A percentile compares a stretch with the other conserved stretches of the same genome.
Conservation (phyloP, 2,113 vertebrate species). For the Merops nubicus region DNA sequence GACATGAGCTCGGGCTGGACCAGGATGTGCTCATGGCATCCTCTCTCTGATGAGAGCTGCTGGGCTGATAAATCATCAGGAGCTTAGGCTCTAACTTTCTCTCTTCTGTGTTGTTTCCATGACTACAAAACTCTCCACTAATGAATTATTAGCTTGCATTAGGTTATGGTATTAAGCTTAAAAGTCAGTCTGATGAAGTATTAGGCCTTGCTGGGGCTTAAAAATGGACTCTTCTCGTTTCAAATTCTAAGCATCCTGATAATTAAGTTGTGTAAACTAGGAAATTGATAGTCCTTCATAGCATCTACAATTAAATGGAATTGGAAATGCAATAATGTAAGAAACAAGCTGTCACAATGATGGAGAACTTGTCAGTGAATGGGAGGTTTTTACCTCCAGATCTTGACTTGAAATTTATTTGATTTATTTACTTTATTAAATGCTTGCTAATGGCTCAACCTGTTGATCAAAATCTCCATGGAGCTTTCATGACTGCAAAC, state of each 20-base stretch:
- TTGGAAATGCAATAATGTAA: constrained; percentile 33
- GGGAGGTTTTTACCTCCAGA: not conserved
- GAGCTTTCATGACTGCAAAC: not conserved
- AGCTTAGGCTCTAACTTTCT: not conserved
- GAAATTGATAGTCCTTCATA: constrained; percentile 24
- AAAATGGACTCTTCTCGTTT: not conserved
- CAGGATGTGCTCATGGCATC: fast-evolving
- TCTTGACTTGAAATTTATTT: not conserved
- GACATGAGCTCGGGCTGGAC: not conserved
- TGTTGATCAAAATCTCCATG: not conserved
- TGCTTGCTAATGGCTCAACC: not conserved
- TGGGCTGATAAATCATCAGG: not conserved
- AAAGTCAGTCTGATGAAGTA: not conserved
- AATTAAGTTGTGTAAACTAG: constrained; percentile 23
- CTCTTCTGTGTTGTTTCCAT: not conserved
- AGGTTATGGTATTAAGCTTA: not conserved
- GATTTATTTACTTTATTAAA: constrained; percentile 35
- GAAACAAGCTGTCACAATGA: constrained; percentile 22
- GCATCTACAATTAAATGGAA: constrained; percentile 13
- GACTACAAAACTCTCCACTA: not conserved
- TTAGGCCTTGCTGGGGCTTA: not conserved
- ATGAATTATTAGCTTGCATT: not conserved
- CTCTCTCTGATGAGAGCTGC: not conserved
- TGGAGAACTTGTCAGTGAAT: not conserved
- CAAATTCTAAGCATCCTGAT: constrained; percentile 7